phyloP scores from a whole-genome alignment of 2,888 invertebrate species.

The Dasysyrphus albostriatus region DNA sequence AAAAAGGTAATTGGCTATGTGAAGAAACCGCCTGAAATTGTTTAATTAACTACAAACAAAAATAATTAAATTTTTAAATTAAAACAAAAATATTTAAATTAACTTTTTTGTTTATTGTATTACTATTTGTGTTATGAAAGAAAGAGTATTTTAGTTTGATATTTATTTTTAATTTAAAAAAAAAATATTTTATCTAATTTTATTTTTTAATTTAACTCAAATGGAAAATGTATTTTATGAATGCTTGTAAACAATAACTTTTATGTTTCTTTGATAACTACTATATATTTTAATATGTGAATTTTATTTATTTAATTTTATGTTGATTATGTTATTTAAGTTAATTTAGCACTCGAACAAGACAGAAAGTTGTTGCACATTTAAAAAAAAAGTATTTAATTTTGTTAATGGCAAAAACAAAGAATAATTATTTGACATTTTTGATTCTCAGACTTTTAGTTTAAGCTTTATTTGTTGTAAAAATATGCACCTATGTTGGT shows the following conservation, averaged over 20 bases:
- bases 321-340: constrained; percentile 43
- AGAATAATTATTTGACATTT: constrained; percentile 65
- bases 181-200: not conserved
- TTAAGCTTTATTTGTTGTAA: constrained; percentile 69
- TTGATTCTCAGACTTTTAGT: constrained; percentile 51
- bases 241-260: constrained; percentile 40
- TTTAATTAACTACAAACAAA: constrained; percentile 42
- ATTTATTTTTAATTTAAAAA: constrained; percentile 16
- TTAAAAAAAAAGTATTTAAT: constrained; percentile 20
- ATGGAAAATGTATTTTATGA: constrained; percentile 36
- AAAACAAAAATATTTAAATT: constrained; percentile 39
- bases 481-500: constrained; percentile 69
- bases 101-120: constrained; percentile 33
- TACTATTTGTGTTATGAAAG: constrained; percentile 42
- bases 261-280: constrained; percentile 39
- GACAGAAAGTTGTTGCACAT: constrained; percentile 53
- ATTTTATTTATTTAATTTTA: constrained; percentile 34
- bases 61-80: constrained; percentile 4
- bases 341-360: constrained; percentile 43
- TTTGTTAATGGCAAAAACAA: constrained; percentile 60
- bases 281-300: constrained; percentile 12
- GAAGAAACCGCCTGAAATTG: constrained; percentile 78
- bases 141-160: constrained; percentile 57
- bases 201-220: constrained; percentile 52
- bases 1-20: constrained; percentile 89